Base-by-base conservation (phyloP, 1,140 invertebrate species). In the Pectinophora gossypiella region DNA sequence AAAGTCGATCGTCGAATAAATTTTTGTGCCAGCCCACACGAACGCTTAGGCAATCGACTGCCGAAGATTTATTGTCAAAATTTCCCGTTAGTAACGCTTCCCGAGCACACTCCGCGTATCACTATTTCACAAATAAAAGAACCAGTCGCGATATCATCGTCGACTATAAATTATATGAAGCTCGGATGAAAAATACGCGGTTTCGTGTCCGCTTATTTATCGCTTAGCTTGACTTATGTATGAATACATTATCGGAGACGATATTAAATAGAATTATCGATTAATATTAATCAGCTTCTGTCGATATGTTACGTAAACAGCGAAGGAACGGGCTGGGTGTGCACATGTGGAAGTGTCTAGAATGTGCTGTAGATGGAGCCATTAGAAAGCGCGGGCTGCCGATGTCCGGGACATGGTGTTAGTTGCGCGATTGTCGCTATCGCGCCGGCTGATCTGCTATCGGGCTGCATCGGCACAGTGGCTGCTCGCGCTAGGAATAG, bases 101-200 rank as follows among this genome's bases (percentile, higher is more conserved):
- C 79, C 73, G 76, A 79, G 71, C 81, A 76, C 78, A 84, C 78
- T 84, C 76, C 80, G 68, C 80, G 78, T 78, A 84, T 85, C 84
- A 84, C 84, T 85, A 87, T 83, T 85, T 78, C 72, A 84, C 81
- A 81, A 87, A 85, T 85, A 87, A 87, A 85, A 87, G 81, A 85
- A 85, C 84, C 84, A 73, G 81, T 85, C 75, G 65, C 76, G 84
- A 87, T 87, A 87, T 76, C 78, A 85, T 87, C 84, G 76, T 79
- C 76, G 69, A 74, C 79, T 72, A 85, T 87, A 87, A 87, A 85
- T 87, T 85, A 81, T 85, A 74, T 78, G 72, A 80, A 65, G 71
- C 73, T 80, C 69, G 74, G 74, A 84, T 84, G 81, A 87, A 87
- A 85, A 87, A 85, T 87, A 80, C 77, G 69, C 68, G 73, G 76